A percentile compares a stretch with the other conserved stretches of the same genome.
These are phyloP conservation scores for Xiphorhynchus erythropygius DNA, from an alignment of 2,797 vertebrate species.

Conservation along the genomic window DNA sequence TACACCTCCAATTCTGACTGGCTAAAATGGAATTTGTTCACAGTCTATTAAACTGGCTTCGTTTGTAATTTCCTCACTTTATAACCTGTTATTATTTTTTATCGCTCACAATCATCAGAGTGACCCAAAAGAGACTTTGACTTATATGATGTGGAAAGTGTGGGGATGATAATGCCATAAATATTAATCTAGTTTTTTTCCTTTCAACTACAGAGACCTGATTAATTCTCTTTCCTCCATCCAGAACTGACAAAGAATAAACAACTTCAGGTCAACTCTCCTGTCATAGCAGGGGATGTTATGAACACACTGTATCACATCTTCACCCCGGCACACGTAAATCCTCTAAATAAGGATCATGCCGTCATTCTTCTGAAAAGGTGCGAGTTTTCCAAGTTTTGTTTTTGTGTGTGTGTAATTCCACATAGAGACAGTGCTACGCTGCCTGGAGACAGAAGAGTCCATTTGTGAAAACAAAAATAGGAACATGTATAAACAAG, in stretches of 20 bases:
- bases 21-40: neutral
- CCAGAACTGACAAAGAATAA: neutral
- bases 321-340: neutral
- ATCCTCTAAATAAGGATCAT: neutral
- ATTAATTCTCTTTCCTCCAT: neutral
- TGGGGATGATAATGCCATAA: neutral
- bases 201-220: neutral
- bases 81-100: slow-evolving; percentile 33
- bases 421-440: neutral
- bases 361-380: neutral
- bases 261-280: neutral
- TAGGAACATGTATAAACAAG: slow-evolving; percentile 62
- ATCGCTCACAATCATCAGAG: neutral
- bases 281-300: neutral
- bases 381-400: neutral
- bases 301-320: neutral
- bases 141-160: neutral
- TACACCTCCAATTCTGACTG: neutral
- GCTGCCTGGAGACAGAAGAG: slow-evolving; percentile 27
- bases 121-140: neutral
- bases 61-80: slow-evolving; percentile 6
- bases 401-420: neutral
- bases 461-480: neutral
- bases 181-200: neutral
- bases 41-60: neutral